Evolutionary conservation across 2,888 invertebrate species (phyloP).

Genomic region (Endotricha flammealis): DNA sequence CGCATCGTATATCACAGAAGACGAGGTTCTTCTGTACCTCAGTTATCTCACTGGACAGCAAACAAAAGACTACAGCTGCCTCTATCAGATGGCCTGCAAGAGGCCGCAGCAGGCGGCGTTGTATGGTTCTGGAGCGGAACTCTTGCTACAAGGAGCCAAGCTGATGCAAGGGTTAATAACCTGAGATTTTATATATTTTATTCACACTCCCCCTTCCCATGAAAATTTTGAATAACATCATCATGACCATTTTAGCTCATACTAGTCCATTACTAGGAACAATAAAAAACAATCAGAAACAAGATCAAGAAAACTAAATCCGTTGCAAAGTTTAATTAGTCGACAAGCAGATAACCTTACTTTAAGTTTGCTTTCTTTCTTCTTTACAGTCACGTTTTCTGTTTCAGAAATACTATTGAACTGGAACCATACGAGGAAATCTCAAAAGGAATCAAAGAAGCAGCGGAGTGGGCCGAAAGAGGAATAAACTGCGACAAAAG

Average conservation of each 20-base stretch:
- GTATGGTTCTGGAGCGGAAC: slow-evolving; percentile 87
- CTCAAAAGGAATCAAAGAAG: slow-evolving; percentile 81
- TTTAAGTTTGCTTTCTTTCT: too few relatives aligned
- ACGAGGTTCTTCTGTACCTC: slow-evolving; percentile 84
- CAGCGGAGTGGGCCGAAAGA: slow-evolving; percentile 81
- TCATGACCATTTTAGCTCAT: too few relatives aligned
- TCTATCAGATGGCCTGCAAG: slow-evolving; percentile 87
- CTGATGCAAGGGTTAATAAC: slow-evolving; percentile 81
- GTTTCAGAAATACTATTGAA: slow-evolving; percentile 65
- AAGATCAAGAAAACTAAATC: too few relatives aligned
- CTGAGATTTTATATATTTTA: too few relatives aligned
- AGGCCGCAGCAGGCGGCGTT: slow-evolving; percentile 84
- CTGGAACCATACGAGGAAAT: slow-evolving; percentile 80
- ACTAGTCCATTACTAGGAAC: too few relatives aligned
- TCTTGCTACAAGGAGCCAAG: slow-evolving; percentile 84
- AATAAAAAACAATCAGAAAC: too few relatives aligned
- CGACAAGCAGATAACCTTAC: too few relatives aligned
- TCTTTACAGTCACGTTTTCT: too few relatives aligned
- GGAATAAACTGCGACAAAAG: slow-evolving; percentile 78
- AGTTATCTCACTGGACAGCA: slow-evolving; percentile 83
- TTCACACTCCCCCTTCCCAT: too few relatives aligned
- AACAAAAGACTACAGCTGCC: slow-evolving; percentile 82
- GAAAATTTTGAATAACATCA: too few relatives aligned
- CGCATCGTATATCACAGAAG: slow-evolving; percentile 77
- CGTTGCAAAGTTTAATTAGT: too few relatives aligned